These are phyloP conservation scores for Tenthredo notha DNA, from an alignment of 2,888 invertebrate species.

Conservation along the genomic window DNA sequence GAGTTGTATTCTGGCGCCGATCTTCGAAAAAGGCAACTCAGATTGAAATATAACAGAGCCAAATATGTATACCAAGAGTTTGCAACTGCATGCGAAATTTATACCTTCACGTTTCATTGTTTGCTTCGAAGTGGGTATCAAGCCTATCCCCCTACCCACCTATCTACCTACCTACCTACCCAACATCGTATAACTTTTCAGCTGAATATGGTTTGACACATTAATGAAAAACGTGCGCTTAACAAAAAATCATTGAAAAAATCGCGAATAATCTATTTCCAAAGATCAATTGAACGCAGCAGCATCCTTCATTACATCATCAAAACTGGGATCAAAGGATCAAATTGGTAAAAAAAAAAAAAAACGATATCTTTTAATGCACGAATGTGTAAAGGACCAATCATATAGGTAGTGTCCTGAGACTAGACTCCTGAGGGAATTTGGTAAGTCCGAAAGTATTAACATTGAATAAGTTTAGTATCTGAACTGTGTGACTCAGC, in stretches of 20 bases:
- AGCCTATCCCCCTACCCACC: background rate
- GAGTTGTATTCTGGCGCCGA: slow-evolving; percentile 76
- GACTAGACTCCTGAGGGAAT: too few species aligned
- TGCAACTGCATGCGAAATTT: slow-evolving; percentile 57
- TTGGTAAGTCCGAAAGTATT: slow-evolving; percentile 4
- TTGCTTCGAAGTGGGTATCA: slow-evolving; percentile 31
- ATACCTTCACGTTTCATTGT: slow-evolving; percentile 56
- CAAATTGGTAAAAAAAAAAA: background rate
- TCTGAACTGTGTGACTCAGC: slow-evolving; percentile 28
- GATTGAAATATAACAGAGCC: slow-evolving; percentile 75
- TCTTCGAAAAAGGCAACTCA: slow-evolving; percentile 58
- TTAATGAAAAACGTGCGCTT: background rate
- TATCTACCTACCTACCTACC: too few species aligned
- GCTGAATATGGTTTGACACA: slow-evolving; percentile 38
- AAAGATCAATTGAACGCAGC: background rate
- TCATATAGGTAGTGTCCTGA: background rate
- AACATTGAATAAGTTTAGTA: slow-evolving; percentile 45
- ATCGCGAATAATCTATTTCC: background rate
- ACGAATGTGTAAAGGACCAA: background rate
- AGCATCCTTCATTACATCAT: background rate
- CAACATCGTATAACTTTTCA: background rate
- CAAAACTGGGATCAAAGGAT: background rate
- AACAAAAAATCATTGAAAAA: background rate
- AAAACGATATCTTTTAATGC: too few species aligned
- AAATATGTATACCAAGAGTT: slow-evolving; percentile 68